Conservation (phyloP, 2,888 invertebrate species). For the Zaprionus lineosus region DNA sequence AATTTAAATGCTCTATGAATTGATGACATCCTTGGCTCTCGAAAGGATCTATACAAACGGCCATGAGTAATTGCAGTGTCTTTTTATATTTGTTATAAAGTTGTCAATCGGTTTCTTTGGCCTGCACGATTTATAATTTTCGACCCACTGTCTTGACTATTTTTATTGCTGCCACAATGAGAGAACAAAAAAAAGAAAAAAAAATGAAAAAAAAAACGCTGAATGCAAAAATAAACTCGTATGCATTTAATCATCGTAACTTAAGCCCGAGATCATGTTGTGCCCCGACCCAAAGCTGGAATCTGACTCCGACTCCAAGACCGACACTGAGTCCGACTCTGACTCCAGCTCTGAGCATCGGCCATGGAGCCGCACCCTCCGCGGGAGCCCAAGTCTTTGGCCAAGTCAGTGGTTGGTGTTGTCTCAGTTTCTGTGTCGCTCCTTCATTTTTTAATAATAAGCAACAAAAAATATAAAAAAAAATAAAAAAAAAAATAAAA, state of each 20-base stretch:
- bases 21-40: too few species aligned
- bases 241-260: slow-evolving; percentile 79
- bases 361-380: slow-evolving; percentile 47
- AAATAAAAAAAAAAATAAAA: too few species aligned
- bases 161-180: slow-evolving; percentile 51
- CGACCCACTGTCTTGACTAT: slow-evolving; percentile 58
- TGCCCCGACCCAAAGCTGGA: slow-evolving; percentile 40
- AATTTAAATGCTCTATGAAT: too few species aligned
- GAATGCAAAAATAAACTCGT: slow-evolving; percentile 70
- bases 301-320: slow-evolving; percentile 18
- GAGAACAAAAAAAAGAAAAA: slow-evolving; percentile 19
- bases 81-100: too few species aligned
- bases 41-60: too few species aligned
- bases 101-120: slow-evolving; percentile 15
- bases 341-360: slow-evolving; percentile 15
- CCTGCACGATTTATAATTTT: slow-evolving; percentile 16
- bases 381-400: slow-evolving; percentile 35
- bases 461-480: slow-evolving; percentile 14
- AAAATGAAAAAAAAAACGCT: slow-evolving; percentile 13
- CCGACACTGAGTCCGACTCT: slow-evolving; percentile 12
- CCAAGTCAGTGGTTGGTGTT: slow-evolving; percentile 14
- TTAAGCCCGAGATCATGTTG: slow-evolving; percentile 77
- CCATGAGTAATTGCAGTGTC: too few species aligned
- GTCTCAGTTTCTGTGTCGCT: slow-evolving; percentile 41
- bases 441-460: slow-evolving; percentile 63